Evolutionary conservation across 2,888 invertebrate genomes (phyloP).

Genomic region (Octonoba sinensis): DNA sequence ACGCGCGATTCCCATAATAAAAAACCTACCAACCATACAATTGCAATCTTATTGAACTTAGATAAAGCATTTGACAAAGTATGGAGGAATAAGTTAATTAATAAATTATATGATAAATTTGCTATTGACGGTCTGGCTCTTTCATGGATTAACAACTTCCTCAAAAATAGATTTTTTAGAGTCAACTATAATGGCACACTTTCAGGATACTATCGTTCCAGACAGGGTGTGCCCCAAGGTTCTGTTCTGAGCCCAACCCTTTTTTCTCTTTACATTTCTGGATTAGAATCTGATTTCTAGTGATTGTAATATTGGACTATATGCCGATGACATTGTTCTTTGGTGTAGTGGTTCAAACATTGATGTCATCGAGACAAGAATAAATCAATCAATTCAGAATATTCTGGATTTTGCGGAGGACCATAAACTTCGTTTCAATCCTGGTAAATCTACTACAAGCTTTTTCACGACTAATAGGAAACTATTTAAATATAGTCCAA

Average conservation of each 20-base stretch:
- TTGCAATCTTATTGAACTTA: slow-evolving; percentile 2
- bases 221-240: background rate
- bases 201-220: background rate
- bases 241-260: background rate
- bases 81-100: background rate
- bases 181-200: background rate
- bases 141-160: slow-evolving; percentile 10
- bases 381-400: background rate
- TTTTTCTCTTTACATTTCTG: background rate
- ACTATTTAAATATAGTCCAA: no score
- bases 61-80: background rate
- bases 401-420: background rate
- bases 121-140: background rate
- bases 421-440: slow-evolving; percentile 12
- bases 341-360: no score
- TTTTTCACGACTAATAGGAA: no score
- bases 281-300: background rate
- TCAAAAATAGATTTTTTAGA: background rate
- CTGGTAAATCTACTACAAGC: background rate
- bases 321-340: slow-evolving; percentile 14
- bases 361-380: no score
- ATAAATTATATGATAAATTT: background rate
- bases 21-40: background rate
- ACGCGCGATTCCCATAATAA: background rate
- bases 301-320: slow-evolving; percentile 1